These are phyloP conservation scores for Chironomus tepperi DNA, from an alignment of 1,140 invertebrate genomes.

Conservation along the genomic window DNA sequence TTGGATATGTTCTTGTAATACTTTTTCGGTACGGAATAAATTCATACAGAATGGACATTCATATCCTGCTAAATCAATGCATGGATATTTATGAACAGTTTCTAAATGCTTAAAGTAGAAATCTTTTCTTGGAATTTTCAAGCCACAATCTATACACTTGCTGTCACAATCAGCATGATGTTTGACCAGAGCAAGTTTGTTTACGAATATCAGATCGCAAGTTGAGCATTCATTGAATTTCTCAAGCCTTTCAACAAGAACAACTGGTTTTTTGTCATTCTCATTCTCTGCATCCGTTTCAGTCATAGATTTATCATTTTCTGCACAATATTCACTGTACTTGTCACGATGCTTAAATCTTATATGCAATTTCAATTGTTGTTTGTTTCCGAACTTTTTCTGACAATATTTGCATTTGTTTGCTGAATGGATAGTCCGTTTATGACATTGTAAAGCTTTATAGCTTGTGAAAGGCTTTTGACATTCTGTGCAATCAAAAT, in stretches of 20 bases:
- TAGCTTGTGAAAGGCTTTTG: background rate
- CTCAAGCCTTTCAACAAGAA: background rate
- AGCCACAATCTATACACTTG: background rate
- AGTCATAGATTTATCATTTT: background rate
- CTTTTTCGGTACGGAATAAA: background rate
- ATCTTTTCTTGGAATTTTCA: background rate
- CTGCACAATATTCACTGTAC: background rate
- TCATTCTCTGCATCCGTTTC: too few relatives aligned
- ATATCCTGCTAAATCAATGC: background rate
- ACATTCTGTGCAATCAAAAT: background rate
- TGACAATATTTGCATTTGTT: background rate
- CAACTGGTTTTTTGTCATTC: background rate
- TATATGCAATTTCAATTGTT: background rate
- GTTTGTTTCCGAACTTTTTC: background rate
- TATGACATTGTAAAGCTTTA: background rate
- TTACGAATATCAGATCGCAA: background rate
- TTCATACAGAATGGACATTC: slow-evolving; percentile 21
- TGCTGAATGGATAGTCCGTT: background rate
- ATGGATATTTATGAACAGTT: background rate
- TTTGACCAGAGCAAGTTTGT: background rate
- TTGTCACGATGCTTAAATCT: background rate
- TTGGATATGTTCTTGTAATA: slow-evolving; percentile 8
- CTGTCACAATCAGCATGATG: background rate
- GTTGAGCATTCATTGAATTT: background rate
- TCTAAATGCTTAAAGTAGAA: background rate